Base-by-base conservation (phyloP, 2,797 vertebrate genomes). In the Lindbergichthys nudifrons region DNA sequence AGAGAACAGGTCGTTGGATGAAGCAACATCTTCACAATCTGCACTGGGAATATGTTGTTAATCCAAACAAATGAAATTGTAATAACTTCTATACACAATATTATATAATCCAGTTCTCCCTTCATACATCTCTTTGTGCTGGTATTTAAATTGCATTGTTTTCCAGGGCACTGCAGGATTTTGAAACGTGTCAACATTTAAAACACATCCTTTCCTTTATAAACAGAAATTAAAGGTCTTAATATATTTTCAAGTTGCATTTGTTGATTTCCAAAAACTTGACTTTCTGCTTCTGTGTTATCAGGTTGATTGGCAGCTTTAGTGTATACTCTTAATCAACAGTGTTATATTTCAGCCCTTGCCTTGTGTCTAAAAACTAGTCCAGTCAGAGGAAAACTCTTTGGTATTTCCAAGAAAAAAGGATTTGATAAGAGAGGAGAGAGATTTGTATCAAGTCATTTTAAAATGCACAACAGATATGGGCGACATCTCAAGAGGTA, bases 381-480 rank as follows among this genome's bases (percentile, higher is more conserved):
- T 88, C 82, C 77, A 85, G 86, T 89, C 67, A 76, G 39, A 90
- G 61, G 54, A 70, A 81, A 88, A 85, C 58, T 82, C 85, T 82
- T 83, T 73, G 75, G 71, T 79, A 70, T 80, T 89, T 79, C 75
- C 53, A 73, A 77, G 59, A 76, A 62, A 65, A 76, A 79, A 83
- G 8, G 65, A 89, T 85, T 91, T 80, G 67, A 80, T 75, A 68
- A 75, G 75, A 81, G 64, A 83, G 59, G 52, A 84, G 63, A 69
- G 61, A 83, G 83, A 90, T 89, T 87, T 81, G 56, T 70, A 89
- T 92, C 89, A 85, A 86, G 85, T 90, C 71, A 76, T 85, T 88
- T 82, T 80, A 79, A 89, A 92, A 91, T 71, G 83, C 84, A 89
- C 71, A 83, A 86, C 84, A 85, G 77, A 92, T 90, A 80, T 79